A percentile compares a stretch with the other conserved stretches of the same genome.
phyloP scores from a whole-genome alignment of 2,888 invertebrate genomes.

The Heliconius ismenius region DNA sequence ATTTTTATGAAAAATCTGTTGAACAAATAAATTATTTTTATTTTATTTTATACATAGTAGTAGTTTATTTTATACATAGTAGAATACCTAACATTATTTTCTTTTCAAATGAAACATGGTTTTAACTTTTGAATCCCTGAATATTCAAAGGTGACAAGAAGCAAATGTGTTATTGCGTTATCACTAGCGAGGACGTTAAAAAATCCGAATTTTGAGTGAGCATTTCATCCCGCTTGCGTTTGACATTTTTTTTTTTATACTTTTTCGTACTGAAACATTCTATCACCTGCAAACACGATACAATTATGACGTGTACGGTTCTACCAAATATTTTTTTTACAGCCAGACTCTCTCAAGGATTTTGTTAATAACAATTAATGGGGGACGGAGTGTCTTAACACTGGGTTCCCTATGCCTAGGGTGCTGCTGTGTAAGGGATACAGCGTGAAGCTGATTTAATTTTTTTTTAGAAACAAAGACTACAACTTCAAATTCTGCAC shows the following conservation, averaged over 20 bases:
- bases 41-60: no score
- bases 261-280: conserved; percentile 19
- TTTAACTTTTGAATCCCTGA: neutral
- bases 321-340: neutral
- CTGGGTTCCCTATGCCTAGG: no score
- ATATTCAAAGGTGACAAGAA: conserved; percentile 3
- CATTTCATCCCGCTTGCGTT: conserved; percentile 24
- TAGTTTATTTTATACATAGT: no score
- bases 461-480: neutral
- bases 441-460: no score
- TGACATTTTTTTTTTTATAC: conserved; percentile 23
- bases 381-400: no score
- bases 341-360: neutral
- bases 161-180: conserved; percentile 20
- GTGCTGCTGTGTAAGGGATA: no score
- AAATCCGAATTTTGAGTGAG: conserved; percentile 20
- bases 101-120: neutral
- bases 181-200: conserved; percentile 13
- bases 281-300: conserved; percentile 18
- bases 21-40: no score
- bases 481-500: neutral
- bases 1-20: no score
- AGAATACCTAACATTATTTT: neutral
- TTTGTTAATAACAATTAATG: neutral
- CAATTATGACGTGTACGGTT: conserved; percentile 11